Percentiles rank a stretch among this genome's conserved stretches.
Conservation (phyloP, 2,888 invertebrate genomes). For the Peribatodes rhomboidaria region DNA sequence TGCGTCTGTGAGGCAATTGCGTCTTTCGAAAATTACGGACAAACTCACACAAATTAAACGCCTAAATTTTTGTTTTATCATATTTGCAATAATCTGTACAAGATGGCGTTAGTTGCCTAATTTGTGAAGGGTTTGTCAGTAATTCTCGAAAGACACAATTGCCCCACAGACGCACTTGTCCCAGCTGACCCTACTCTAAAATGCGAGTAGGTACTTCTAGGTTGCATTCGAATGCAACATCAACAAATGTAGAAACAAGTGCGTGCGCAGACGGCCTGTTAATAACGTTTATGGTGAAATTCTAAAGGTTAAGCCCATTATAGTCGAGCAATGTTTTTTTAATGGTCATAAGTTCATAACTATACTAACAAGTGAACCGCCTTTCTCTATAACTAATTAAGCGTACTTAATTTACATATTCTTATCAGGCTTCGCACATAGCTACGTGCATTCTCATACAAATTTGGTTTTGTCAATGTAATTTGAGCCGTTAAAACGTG, state of each 20-base stretch:
- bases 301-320: slow-evolving; percentile 78
- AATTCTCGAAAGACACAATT: no score
- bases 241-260: slow-evolving; percentile 54
- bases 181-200: no score
- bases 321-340: slow-evolving; percentile 60
- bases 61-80: no score
- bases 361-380: slow-evolving; percentile 61
- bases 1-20: no score
- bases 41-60: no score
- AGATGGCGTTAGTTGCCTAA: no score
- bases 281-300: slow-evolving; percentile 74
- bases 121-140: no score
- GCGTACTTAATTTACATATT: slow-evolving; percentile 52
- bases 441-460: slow-evolving; percentile 37
- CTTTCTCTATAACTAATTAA: slow-evolving; percentile 58
- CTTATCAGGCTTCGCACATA: slow-evolving; percentile 42
- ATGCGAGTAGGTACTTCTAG: neutral
- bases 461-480: slow-evolving; percentile 47
- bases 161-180: no score
- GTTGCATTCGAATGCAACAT: slow-evolving; percentile 43
- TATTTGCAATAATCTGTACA: no score
- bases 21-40: no score
- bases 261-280: slow-evolving; percentile 60
- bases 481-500: slow-evolving; percentile 44
- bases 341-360: slow-evolving; percentile 51